Evolutionary conservation across 2,888 invertebrate genomes (phyloP).

Genomic region (Parthenolecanium corni): DNA sequence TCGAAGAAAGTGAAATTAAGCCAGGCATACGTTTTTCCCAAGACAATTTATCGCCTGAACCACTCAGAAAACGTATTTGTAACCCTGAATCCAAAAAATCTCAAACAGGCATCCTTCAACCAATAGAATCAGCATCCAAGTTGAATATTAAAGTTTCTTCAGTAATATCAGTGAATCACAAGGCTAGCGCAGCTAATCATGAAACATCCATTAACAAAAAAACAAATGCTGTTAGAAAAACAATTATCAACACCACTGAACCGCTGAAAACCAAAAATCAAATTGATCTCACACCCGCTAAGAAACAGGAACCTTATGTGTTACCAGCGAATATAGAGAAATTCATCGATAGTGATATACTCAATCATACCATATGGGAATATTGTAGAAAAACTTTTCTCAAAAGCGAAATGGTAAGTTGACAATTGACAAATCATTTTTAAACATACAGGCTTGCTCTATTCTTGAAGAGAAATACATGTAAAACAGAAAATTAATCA

Average conservation of each 20-base stretch:
- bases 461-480: background rate
- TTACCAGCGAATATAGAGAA: background rate
- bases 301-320: background rate
- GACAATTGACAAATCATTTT: background rate
- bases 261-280: background rate
- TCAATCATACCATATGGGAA: constrained; percentile 8
- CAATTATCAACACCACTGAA: background rate
- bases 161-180: too few species aligned
- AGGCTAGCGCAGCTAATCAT: background rate
- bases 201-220: too few species aligned
- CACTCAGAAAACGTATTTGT: too few species aligned
- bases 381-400: background rate
- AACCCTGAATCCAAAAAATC: too few species aligned
- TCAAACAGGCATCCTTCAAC: too few species aligned
- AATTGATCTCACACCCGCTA: background rate
- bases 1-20: too few species aligned
- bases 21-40: too few species aligned
- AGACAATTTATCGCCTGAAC: too few species aligned
- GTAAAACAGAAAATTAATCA: too few species aligned
- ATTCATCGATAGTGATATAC: background rate
- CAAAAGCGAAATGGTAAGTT: background rate
- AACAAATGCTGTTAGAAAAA: background rate
- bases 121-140: too few species aligned
- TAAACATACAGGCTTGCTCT: too few species aligned
- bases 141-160: too few species aligned